phyloP scores from a whole-genome alignment of 92 coral and sea anemone species.

The Muricea muricata region DNA sequence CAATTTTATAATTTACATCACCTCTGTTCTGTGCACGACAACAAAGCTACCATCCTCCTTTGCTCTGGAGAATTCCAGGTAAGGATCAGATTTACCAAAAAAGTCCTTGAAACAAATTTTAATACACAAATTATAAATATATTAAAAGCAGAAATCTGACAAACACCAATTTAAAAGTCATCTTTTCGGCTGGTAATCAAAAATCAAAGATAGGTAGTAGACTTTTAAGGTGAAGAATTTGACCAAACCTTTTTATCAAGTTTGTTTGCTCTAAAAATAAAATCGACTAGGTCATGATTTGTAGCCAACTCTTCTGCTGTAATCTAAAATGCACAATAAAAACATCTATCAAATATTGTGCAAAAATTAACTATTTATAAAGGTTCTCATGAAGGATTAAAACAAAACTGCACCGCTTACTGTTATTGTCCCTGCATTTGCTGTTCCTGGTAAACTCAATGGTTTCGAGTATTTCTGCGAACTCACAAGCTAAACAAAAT shows the following conservation, averaged over 20 bases:
- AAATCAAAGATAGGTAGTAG: neutral
- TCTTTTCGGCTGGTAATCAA: too few species aligned
- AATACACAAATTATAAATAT: neutral
- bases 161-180: too few species aligned
- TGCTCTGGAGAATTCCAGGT: constrained; percentile 85
- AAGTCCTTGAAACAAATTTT: constrained; percentile 75
- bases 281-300: constrained; percentile 69
- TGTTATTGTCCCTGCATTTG: constrained; percentile 81
- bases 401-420: constrained; percentile 58
- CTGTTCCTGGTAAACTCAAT: constrained; percentile 59
- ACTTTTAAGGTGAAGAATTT: neutral
- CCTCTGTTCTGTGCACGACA: constrained; percentile 97
- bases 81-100: constrained; percentile 99
- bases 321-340: constrained; percentile 61
- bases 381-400: neutral
- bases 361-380: neutral
- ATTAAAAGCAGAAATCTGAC: neutral
- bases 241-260: constrained; percentile 87
- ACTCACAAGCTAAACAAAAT: constrained; percentile 74
- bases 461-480: constrained; percentile 84
- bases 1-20: constrained; percentile 1
- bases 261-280: constrained; percentile 90
- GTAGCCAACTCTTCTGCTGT: constrained; percentile 90
- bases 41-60: constrained; percentile 92
- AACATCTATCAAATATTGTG: neutral